A percentile compares a stretch with the other conserved stretches of the same genome.
Conservation (phyloP, 2,113 vertebrate species). For the Cichladusa arquata region DNA sequence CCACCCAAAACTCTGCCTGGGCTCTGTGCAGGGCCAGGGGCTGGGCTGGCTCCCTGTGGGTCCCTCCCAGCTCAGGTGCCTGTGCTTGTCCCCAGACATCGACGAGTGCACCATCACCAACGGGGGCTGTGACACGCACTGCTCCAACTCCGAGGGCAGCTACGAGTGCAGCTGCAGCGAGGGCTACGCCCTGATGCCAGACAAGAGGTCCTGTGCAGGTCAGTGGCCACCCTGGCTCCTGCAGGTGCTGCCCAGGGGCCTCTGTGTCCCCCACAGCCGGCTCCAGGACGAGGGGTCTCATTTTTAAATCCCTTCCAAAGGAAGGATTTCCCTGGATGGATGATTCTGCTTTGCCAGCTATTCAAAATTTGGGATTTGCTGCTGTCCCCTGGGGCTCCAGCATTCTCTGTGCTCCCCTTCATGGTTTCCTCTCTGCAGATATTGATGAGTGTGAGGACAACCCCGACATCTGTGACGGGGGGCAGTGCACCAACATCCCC, state of each 20-base stretch:
- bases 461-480: slow-evolving; percentile 87
- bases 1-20: neutral
- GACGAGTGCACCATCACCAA: slow-evolving; percentile 81
- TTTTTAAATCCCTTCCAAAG: neutral
- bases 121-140: slow-evolving; percentile 88
- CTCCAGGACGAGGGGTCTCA: neutral
- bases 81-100: slow-evolving; percentile 36
- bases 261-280: neutral
- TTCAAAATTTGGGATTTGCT: neutral
- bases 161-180: slow-evolving; percentile 89
- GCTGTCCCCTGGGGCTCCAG: neutral
- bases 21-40: neutral
- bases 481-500: slow-evolving; percentile 89
- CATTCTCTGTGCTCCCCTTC: neutral
- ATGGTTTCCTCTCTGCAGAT: neutral
- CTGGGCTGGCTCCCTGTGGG: neutral
- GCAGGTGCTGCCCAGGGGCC: accelerated
- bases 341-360: neutral
- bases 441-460: slow-evolving; percentile 81
- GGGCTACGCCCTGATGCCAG: slow-evolving; percentile 87
- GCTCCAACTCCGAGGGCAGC: slow-evolving; percentile 91
- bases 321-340: neutral
- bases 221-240: neutral
- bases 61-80: accelerated
- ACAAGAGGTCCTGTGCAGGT: slow-evolving; percentile 89